A percentile compares a stretch with the other conserved stretches of the same genome.
Evolutionary conservation across 2,888 invertebrate genomes (phyloP).

Genomic region (Noctuana brunneofusca): DNA sequence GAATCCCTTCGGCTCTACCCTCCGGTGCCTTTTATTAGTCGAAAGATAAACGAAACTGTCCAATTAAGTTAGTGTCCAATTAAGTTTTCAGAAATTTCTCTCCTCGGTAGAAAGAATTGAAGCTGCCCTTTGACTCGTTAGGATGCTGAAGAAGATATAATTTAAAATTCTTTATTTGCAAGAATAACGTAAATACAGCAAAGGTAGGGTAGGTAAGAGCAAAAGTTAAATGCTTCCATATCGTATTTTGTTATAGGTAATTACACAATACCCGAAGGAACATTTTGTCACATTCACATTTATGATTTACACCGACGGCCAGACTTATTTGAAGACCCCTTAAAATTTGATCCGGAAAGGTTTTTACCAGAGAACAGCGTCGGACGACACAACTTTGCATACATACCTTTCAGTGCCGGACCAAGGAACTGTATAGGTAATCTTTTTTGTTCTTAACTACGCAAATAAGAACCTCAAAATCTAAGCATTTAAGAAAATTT

Average conservation of each 20-base stretch:
- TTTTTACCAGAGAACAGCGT: slow-evolving; percentile 84
- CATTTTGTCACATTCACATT: slow-evolving; percentile 81
- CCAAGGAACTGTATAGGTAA: slow-evolving; percentile 87
- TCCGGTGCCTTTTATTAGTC: slow-evolving; percentile 85
- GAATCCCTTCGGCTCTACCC: slow-evolving; percentile 86
- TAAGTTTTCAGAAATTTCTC: slow-evolving; percentile 49
- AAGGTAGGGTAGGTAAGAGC: no score
- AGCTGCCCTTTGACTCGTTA: no score
- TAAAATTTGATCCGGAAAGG: slow-evolving; percentile 86
- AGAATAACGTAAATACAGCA: no score
- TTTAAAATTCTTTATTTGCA: no score
- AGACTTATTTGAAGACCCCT: slow-evolving; percentile 84
- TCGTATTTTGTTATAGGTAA: slow-evolving; percentile 57
- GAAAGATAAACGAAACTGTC: slow-evolving; percentile 81
- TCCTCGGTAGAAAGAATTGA: no score
- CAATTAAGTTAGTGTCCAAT: slow-evolving; percentile 80
- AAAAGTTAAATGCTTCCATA: no score
- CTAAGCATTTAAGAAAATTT: no score
- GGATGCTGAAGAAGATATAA: no score
- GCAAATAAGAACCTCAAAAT: no score
- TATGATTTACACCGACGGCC: slow-evolving; percentile 85
- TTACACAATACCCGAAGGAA: slow-evolving; percentile 74
- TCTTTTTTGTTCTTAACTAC: no score
- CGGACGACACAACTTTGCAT: slow-evolving; percentile 84
- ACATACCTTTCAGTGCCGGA: slow-evolving; percentile 87